Evolutionary conservation across 2,797 vertebrate species (phyloP), one percentile per base, ranked within the genome.

Genomic region (Mormyrus hasselquistii): DNA sequence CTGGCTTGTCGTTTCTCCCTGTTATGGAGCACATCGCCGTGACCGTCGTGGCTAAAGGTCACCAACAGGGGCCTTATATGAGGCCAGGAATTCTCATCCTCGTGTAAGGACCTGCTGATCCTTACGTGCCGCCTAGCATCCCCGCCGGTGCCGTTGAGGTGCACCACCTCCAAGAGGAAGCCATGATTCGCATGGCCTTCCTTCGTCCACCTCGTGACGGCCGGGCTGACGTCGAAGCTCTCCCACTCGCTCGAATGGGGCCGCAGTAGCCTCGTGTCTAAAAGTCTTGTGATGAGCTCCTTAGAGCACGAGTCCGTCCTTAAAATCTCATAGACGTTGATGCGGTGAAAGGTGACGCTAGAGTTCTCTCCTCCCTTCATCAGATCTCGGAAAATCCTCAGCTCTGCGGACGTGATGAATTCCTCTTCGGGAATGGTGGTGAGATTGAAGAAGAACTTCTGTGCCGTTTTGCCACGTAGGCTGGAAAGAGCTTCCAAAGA

Each of bases 321-420:
- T 88, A 99, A 96, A 92, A 99, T 96, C 96, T 99, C 99, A 93
- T 98, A 99, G 96, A 99, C 97, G 96, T 99, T 99, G 95, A 99
- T 98, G 90, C 99, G 97, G 92, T 99, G 98, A 93, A 97, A 94
- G 92, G 96, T 96, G 91, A 95, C 95, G 3, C 94, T 95, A 90
- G 83, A 10, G 85, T 87, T 87, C 57, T 50, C 7, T 34, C 10
- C 84, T 19, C 84, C 10, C 88, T 93, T 92, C 93, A 38, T 95
- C 95, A 98, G 97, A 90, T 99, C 95, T 93, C 98, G 97, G 96
- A 97, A 99, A 94, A 99, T 96, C 89, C 98, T 97, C 34, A 99
- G 97, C 95, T 99, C 98, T 47, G 98, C 98, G 57, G 97, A 98
- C 62, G 97, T 97, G 96, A 99, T 94, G 90, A 97, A 96, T 93